These are phyloP conservation scores for Dysidea cf. avara DNA, from an alignment of 37 sponge, comb jelly and placozoan genomes.

Conservation along the genomic window DNA sequence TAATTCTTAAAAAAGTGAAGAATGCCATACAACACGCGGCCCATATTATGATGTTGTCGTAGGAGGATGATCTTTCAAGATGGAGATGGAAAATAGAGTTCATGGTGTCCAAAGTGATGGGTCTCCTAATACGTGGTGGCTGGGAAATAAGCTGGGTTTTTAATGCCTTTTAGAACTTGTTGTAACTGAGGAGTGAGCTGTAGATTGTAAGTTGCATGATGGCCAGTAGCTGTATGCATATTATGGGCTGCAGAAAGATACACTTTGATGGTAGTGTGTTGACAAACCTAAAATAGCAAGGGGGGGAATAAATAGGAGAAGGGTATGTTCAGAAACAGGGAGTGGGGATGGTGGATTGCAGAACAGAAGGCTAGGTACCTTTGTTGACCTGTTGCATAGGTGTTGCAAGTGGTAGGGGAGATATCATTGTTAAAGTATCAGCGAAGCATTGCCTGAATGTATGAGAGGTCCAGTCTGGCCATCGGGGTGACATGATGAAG, in stretches of 20 bases:
- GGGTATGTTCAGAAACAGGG: constrained; percentile 1
- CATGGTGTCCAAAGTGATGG: no score
- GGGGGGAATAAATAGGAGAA: constrained; percentile 20
- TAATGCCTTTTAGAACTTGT: constrained; percentile 31
- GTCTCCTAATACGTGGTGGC: no score
- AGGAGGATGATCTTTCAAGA: no score
- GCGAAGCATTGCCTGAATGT: constrained; percentile 13
- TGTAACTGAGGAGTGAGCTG: constrained; percentile 22
- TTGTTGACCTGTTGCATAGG: constrained; percentile 7
- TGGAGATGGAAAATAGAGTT: no score
- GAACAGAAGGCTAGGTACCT: constrained; percentile 5
- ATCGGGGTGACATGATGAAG: background rate
- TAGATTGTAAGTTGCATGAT: constrained; percentile 7
- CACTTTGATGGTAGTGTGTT: constrained; percentile 26
- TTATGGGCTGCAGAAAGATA: constrained; percentile 43
- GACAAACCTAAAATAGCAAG: constrained; percentile 17
- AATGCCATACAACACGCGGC: constrained; percentile 27
- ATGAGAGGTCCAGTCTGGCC: constrained; percentile 26
- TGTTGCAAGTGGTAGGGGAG: constrained; percentile 5
- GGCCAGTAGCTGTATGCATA: constrained; percentile 23
- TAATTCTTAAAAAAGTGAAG: constrained; percentile 35
- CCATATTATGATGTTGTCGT: no score
- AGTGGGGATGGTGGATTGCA: background rate
- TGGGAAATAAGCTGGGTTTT: no score
- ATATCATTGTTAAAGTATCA: constrained; percentile 20